Evolutionary conservation across 2,797 vertebrate genomes (phyloP).

Genomic region (Picus viridis): DNA sequence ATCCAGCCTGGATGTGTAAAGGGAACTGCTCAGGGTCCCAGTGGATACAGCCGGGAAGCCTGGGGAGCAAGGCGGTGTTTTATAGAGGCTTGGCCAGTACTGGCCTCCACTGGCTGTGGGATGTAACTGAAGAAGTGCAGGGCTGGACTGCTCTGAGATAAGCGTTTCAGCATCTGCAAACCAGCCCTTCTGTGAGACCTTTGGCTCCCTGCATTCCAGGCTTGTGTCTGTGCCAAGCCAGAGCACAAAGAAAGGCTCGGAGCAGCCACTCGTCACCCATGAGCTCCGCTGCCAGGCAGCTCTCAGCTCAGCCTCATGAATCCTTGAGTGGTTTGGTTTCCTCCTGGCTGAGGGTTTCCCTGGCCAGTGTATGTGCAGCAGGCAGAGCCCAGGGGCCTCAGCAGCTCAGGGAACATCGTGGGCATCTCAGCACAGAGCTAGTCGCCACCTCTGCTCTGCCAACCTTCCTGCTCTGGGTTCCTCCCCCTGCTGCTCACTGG

Average conservation of each 20-base stretch:
- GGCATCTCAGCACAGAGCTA: neutral
- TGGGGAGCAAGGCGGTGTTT: neutral
- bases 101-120: neutral
- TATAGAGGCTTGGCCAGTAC: neutral
- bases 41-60: accelerated
- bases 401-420: accelerated
- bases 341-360: neutral
- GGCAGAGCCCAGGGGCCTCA: neutral
- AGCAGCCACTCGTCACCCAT: neutral
- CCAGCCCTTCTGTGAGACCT: neutral
- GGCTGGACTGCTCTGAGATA: neutral
- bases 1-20: constrained; percentile 25
- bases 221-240: neutral
- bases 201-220: neutral
- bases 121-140: neutral
- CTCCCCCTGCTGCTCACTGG: neutral
- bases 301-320: neutral
- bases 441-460: neutral
- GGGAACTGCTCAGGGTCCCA: neutral
- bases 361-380: neutral
- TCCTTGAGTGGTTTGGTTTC: neutral
- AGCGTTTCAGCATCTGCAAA: neutral
- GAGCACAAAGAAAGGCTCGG: neutral
- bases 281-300: neutral
- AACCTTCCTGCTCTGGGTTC: neutral